phyloP scores from a whole-genome alignment of 2,888 invertebrate species.

The Lepidonotus clava region DNA sequence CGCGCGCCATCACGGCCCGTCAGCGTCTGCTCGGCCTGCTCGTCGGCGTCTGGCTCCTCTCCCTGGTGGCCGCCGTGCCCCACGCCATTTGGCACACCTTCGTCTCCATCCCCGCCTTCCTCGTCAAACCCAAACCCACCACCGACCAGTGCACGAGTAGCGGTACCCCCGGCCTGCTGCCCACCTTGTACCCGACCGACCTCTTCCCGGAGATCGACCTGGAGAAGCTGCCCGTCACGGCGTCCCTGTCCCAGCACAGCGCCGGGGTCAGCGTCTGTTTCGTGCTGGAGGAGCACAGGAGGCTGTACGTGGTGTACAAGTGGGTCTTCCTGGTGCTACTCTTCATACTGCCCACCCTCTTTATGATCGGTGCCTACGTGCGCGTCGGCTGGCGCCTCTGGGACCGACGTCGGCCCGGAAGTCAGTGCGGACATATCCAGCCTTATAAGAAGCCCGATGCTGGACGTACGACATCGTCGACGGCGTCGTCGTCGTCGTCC shows the following conservation, averaged over 20 bases:
- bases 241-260: not conserved
- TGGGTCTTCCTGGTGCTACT: conserved; percentile 58
- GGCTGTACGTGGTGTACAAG: not conserved
- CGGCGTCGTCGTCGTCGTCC: not conserved
- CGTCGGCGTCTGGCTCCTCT: conserved; percentile 66
- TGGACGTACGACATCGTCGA: not conserved
- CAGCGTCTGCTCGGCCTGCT: conserved; percentile 64
- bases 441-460: no score
- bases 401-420: conserved; percentile 52
- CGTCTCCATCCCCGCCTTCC: not conserved
- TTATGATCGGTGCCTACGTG: conserved; percentile 67
- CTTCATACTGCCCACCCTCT: conserved; percentile 66
- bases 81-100: conserved; percentile 2
- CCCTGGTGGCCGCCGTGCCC: conserved; percentile 65
- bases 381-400: conserved; percentile 70
- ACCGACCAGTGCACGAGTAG: not conserved
- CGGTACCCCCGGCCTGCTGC: not conserved
- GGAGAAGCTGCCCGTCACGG: not conserved
- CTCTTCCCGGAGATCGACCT: not conserved
- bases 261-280: not conserved
- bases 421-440: no score
- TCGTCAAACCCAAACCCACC: not conserved
- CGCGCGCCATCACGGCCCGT: conserved; percentile 66
- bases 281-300: not conserved
- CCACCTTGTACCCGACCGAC: not conserved